Evolutionary conservation across 2,888 invertebrate species (phyloP).

Genomic region (Caradrina kadenii): DNA sequence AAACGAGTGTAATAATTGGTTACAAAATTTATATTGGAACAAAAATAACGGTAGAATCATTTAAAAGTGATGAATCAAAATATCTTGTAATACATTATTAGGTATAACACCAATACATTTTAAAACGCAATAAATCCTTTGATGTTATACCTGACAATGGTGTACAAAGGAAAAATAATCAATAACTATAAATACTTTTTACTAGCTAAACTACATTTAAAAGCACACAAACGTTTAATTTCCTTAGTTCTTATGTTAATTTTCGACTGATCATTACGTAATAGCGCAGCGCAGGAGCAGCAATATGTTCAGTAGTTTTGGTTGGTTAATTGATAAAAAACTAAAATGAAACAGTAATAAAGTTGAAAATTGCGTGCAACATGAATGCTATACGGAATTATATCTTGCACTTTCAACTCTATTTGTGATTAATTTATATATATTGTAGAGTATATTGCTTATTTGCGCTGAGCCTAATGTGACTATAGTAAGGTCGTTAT

Average conservation of each 20-base stretch:
- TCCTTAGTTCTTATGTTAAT: too few species aligned
- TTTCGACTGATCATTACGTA: too few species aligned
- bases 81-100: constrained; percentile 15
- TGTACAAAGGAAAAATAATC: neutral
- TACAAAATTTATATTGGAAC: constrained; percentile 42
- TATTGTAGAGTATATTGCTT: too few species aligned
- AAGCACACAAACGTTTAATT: constrained; percentile 2
- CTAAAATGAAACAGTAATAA: neutral
- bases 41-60: constrained; percentile 42
- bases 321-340: neutral
- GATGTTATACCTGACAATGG: constrained; percentile 4
- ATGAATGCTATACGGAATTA: neutral
- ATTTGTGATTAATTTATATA: neutral
- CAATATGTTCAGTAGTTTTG: neutral
- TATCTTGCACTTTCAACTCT: neutral
- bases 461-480: too few species aligned
- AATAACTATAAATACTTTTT: neutral
- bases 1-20: constrained; percentile 12
- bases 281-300: neutral
- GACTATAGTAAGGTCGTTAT: neutral
- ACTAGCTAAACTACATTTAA: constrained; percentile 22
- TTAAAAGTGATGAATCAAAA: constrained; percentile 28
- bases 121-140: neutral
- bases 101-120: constrained; percentile 37
- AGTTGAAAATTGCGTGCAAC: neutral